Evolutionary conservation across 2,888 invertebrate genomes (phyloP), one percentile per base, ranked within the genome.

Genomic region (Resseliella maxima): DNA sequence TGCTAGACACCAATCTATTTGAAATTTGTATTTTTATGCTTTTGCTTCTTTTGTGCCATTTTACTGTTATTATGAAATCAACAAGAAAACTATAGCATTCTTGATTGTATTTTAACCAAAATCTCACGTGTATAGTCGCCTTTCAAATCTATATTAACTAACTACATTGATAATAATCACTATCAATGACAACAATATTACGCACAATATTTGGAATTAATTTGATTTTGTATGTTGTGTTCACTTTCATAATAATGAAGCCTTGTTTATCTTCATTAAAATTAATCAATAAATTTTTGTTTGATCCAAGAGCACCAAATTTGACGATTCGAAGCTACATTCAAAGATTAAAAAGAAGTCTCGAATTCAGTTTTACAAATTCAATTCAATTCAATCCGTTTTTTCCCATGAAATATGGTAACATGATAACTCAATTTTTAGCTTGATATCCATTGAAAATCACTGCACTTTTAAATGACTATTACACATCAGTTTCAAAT

Each of bases 41-140:
- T 15, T 35, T 81, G 35, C 5, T 15, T 81, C 36, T 36, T 81
- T n/a, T n/a, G n/a, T 81, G 36, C 35, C 3, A 81, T 81, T 83
- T 36, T 38, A 10, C 38, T 83, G n/a, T 83, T 83, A 83, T 36
- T 83, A 72, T 72, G 35, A 31, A n/a, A n/a, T n/a, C n/a, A n/a
- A n/a, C n/a, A n/a, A 35, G 31, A 31, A 72, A 72, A 72, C 72
- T 31, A 72, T 72, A 72, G 72, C n/a, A n/a, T 31, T 31, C 27
- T 24, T 59, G 6, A 8, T 2, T 59, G 59, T 24, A 27, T 59
- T 59, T 59, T 50, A 18, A 31, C 31, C 31, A 72, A 3, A 72
- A 31, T 31, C n/a, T 72, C 31, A 35, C 72, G 72, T 72, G 15
- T 31, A 72, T 31, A 31, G 5, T 31, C n/a, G 31, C 35, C 31